Evolutionary conservation across 2,888 invertebrate genomes (phyloP).

Genomic region (Hydrotaea cyrtoneurina): DNA sequence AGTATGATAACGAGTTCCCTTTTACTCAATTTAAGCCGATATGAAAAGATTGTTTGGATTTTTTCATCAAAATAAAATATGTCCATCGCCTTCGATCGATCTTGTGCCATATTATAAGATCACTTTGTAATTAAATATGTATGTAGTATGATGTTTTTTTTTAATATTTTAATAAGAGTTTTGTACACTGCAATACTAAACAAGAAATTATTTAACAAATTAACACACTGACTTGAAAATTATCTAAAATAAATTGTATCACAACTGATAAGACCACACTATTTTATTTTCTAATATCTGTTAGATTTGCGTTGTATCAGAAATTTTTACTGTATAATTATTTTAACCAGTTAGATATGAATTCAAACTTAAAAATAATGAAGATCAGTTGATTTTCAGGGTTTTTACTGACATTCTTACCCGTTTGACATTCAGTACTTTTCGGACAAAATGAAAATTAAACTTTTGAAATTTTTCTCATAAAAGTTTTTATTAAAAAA

Average conservation of each 20-base stretch:
- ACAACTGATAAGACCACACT: slow-evolving; percentile 12
- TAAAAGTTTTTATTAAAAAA: slow-evolving; percentile 31
- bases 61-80: neutral
- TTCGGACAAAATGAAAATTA: neutral
- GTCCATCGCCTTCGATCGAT: slow-evolving; percentile 17
- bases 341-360: too few species aligned
- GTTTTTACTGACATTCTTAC: too few species aligned
- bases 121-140: slow-evolving; percentile 15
- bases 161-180: slow-evolving; percentile 1
- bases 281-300: too few species aligned
- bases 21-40: neutral
- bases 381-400: too few species aligned
- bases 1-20: neutral
- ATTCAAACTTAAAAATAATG: too few species aligned
- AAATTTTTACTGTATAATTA: too few species aligned
- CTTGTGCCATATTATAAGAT: slow-evolving; percentile 33
- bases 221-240: slow-evolving; percentile 33
- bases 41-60: neutral
- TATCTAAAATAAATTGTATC: slow-evolving; percentile 17
- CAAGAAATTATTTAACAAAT: slow-evolving; percentile 13
- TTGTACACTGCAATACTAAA: slow-evolving; percentile 18
- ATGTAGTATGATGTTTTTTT: slow-evolving; percentile 19
- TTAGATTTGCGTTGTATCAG: too few species aligned
- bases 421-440: too few species aligned
- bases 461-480: slow-evolving; percentile 4